phyloP scores from a whole-genome alignment of 1,140 invertebrate genomes.

The Delia radicum region DNA sequence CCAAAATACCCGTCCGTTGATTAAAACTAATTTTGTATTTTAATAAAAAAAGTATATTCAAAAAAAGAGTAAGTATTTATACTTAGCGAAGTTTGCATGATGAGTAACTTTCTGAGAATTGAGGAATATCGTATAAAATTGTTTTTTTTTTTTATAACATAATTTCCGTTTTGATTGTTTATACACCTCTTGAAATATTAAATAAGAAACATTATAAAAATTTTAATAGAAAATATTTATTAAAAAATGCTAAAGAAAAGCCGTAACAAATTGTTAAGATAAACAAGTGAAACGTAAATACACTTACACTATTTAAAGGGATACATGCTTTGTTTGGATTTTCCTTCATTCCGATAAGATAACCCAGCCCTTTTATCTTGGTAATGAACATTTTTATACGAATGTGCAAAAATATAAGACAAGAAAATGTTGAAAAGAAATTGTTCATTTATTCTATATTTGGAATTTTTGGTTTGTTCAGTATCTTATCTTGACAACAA shows the following conservation, averaged over 20 bases:
- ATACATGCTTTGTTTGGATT: background rate
- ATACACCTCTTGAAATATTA: background rate
- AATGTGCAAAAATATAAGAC: background rate
- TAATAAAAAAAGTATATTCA: background rate
- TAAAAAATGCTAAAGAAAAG: background rate
- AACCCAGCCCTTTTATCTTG: background rate
- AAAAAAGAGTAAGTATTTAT: too few species aligned
- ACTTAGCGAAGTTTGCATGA: conserved; percentile 19
- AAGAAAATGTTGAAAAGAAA: background rate
- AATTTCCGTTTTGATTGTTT: background rate
- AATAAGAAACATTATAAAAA: background rate
- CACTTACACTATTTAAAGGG: too few species aligned
- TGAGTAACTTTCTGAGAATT: background rate
- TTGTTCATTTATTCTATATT: background rate
- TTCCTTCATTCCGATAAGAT: background rate
- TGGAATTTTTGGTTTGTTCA: background rate
- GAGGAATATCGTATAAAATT: background rate
- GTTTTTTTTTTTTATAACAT: background rate
- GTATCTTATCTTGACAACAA: conserved; percentile 4
- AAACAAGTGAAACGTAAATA: too few species aligned
- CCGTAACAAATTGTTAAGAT: too few species aligned
- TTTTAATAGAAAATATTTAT: background rate
- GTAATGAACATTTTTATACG: background rate
- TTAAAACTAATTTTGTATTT: conserved; percentile 19
- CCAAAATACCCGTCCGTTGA: background rate